Evolutionary conservation across 2,888 invertebrate species (phyloP), one percentile per base, ranked within the genome.

Genomic region (Leptinotarsa peninsularis): DNA sequence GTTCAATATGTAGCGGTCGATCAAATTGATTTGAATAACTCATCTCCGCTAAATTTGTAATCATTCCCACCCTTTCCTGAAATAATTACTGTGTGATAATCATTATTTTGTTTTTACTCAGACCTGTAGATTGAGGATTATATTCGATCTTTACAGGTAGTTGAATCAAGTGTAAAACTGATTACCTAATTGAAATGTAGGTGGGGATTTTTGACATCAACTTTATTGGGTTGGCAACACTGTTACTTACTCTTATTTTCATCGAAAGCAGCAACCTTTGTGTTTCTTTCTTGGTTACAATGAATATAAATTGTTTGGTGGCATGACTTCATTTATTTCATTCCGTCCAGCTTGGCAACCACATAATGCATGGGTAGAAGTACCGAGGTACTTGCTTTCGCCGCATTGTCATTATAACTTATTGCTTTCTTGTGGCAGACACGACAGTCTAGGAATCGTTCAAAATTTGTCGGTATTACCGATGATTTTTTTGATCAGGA

Each of bases 261-360:
- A 71, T 75, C 54, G 21, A 49, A 21, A 23, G 54, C 56, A 52
- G 49, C 33, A 63, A 60, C 49, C 58, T 68, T 73, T 56, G 27
- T 50, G 68, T 63, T 67, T 33, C 68, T 50, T 49, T 74, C 66
- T 56, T 66, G 70, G 66, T 58, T 71, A 66, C 49, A 67, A 58
- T 49, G 54, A 67, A 71, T 74, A 71, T 74, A 67, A 74, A 74
- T 74, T 71, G 71, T 70, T 70, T 66, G 56, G 54, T 66, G 74
- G 70, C 70, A 71, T 70, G 66, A 54, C 50, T 74, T 71, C 69
- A 69, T 69, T 69, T 69, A 69, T 69, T 69, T 56, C 43, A 54
- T 54, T 54, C 43, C 33, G 56, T 56, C 69, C 49, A 43, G 33
- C 56, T 56, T 69, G 56, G 56, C 69, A 54, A 56, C 50, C 63